Percentiles rank a stretch among this genome's conserved stretches.
These are phyloP conservation scores for Minunthozetes semirufus DNA, from an alignment of 2,888 invertebrate genomes.

Conservation along the genomic window DNA sequence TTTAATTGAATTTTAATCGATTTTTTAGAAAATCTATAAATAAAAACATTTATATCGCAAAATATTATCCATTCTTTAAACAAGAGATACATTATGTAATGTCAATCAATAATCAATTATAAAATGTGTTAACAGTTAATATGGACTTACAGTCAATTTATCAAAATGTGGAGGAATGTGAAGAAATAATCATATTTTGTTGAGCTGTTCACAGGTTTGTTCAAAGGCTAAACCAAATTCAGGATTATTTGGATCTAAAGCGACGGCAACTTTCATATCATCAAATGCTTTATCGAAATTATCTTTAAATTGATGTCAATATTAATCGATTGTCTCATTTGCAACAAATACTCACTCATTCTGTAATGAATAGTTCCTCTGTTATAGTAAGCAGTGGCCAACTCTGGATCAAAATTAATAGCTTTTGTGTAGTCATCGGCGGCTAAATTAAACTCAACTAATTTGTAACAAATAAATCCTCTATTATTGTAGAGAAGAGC, in stretches of 20 bases:
- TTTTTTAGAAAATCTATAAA: too few relatives aligned
- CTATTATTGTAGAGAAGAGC: slow-evolving; percentile 11
- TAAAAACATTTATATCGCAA: too few relatives aligned
- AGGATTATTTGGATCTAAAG: background rate
- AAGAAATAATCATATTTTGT: background rate
- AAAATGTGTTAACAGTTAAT: too few relatives aligned
- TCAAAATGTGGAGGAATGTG: background rate
- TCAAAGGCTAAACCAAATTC: background rate
- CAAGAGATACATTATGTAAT: too few relatives aligned
- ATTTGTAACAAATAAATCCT: slow-evolving; percentile 2
- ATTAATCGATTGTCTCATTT: background rate
- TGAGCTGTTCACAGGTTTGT: background rate
- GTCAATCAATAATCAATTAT: too few relatives aligned
- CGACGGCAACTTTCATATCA: background rate
- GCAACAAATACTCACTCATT: background rate
- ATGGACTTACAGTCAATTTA: too few relatives aligned
- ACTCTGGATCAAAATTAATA: background rate
- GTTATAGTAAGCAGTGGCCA: background rate
- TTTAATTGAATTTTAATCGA: too few relatives aligned
- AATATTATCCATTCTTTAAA: too few relatives aligned
- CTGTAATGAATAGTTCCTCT: slow-evolving; percentile 12
- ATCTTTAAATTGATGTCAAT: background rate
- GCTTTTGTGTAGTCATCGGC: background rate
- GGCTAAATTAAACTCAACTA: slow-evolving; percentile 22
- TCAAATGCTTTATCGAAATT: background rate